Percentiles rank a stretch among this genome's conserved stretches.
phyloP scores from a whole-genome alignment of 2,888 invertebrate species.

The Hydrotaea cyrtoneurina region DNA sequence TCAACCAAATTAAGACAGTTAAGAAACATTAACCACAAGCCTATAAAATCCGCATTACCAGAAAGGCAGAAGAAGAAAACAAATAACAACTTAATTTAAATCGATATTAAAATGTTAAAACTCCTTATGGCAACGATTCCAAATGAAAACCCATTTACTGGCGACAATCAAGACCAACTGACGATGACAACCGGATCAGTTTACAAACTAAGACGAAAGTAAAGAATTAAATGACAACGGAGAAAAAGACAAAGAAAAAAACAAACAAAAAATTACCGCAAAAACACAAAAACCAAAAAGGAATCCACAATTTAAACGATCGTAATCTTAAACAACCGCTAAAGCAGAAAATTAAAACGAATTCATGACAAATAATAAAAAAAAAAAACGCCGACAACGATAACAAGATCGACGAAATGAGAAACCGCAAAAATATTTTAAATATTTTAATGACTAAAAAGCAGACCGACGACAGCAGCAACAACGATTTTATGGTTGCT shows the following conservation, averaged over 20 bases:
- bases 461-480: background rate
- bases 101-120: conserved; percentile 20
- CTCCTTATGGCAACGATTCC: background rate
- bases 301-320: conserved; percentile 53
- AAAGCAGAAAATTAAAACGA: conserved; percentile 30
- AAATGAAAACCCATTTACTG: background rate
- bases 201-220: conserved; percentile 15
- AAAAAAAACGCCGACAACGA: conserved; percentile 8
- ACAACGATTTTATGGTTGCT: background rate
- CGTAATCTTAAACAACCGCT: conserved; percentile 35
- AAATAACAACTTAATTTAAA: conserved; percentile 24
- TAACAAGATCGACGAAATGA: conserved; percentile 26
- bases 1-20: conserved; percentile 17
- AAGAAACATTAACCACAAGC: background rate
- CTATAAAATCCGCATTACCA: conserved; percentile 1
- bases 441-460: conserved; percentile 57
- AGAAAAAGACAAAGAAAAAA: too few species aligned
- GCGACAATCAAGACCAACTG: background rate
- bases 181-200: conserved; percentile 30
- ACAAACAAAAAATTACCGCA: background rate
- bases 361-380: background rate
- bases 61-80: too few species aligned
- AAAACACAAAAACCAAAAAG: conserved; percentile 15
- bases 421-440: conserved; percentile 64
- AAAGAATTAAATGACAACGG: background rate